Percentiles rank a stretch among this genome's conserved stretches.
These are phyloP conservation scores for Paratrypauchen microcephalus DNA, from an alignment of 2,797 vertebrate species.

Conservation along the genomic window DNA sequence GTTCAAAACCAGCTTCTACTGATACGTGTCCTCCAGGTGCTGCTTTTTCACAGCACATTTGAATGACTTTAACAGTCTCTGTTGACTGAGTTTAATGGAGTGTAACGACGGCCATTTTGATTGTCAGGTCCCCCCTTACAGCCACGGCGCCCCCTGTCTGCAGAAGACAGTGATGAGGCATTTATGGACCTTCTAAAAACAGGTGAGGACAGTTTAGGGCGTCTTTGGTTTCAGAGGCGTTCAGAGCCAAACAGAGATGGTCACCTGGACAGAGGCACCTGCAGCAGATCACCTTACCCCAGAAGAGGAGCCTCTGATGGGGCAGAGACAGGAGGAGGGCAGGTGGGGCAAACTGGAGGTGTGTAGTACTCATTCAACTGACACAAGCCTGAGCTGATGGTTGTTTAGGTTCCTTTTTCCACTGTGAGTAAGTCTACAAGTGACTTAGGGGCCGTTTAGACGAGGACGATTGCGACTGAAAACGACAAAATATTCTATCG, in stretches of 20 bases:
- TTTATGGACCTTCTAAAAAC: neutral
- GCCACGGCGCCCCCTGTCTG: neutral
- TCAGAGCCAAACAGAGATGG: neutral
- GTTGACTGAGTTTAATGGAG: neutral
- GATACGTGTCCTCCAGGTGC: too few species aligned
- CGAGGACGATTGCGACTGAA: too few species aligned
- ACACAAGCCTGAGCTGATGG: too few species aligned
- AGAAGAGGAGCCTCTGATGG: neutral
- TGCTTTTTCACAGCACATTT: too few species aligned
- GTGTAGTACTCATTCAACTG: too few species aligned
- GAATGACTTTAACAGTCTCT: too few species aligned
- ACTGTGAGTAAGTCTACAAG: too few species aligned
- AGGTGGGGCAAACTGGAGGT: neutral
- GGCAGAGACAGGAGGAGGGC: neutral
- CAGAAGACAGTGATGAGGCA: neutral
- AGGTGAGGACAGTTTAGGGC: neutral
- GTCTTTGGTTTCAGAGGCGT: neutral
- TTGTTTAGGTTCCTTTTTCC: too few species aligned
- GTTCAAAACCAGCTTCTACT: too few species aligned
- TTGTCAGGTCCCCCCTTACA: neutral
- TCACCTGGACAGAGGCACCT: slow-evolving; percentile 4
- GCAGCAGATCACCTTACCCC: neutral
- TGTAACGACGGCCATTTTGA: neutral
- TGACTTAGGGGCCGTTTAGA: too few species aligned
- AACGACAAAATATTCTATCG: too few species aligned